phyloP scores from a whole-genome alignment of 1,140 invertebrate genomes.

The Trichomalopsis sarcophagae region DNA sequence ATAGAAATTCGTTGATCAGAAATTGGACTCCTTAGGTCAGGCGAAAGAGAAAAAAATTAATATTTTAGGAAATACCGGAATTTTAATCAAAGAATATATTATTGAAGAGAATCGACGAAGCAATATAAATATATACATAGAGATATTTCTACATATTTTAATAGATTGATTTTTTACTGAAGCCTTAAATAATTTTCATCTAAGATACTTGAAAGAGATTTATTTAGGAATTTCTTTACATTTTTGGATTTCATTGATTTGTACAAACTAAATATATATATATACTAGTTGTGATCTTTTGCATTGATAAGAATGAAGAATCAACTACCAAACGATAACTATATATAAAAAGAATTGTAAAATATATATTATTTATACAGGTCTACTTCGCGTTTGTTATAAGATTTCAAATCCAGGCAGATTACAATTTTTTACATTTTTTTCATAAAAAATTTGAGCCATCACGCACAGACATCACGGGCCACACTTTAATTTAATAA shows the following conservation, averaged over 20 bases:
- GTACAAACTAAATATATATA: slow-evolving; percentile 10
- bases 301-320: slow-evolving; percentile 4
- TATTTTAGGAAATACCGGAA: slow-evolving; percentile 28
- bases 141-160: slow-evolving; percentile 20
- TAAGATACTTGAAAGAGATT: slow-evolving; percentile 20
- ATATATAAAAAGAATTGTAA: slow-evolving; percentile 1
- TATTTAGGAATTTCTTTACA: slow-evolving; percentile 9
- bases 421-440: slow-evolving; percentile 20
- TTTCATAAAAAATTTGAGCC: not conserved
- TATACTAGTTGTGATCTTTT: slow-evolving; percentile 12
- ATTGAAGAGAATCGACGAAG: slow-evolving; percentile 22
- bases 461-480: slow-evolving; percentile 1
- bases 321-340: not conserved
- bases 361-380: slow-evolving; percentile 24
- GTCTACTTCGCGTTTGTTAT: slow-evolving; percentile 7
- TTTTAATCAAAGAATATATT: slow-evolving; percentile 4
- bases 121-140: not conserved
- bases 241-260: slow-evolving; percentile 4
- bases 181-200: slow-evolving; percentile 27
- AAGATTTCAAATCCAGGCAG: slow-evolving; percentile 22
- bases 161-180: slow-evolving; percentile 33
- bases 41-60: slow-evolving; percentile 21
- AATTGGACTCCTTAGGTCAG: slow-evolving; percentile 15
- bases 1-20: slow-evolving; percentile 1
- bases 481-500: slow-evolving; percentile 16